Conservation (phyloP, 2,888 invertebrate genomes). For the Dione vanillae region DNA sequence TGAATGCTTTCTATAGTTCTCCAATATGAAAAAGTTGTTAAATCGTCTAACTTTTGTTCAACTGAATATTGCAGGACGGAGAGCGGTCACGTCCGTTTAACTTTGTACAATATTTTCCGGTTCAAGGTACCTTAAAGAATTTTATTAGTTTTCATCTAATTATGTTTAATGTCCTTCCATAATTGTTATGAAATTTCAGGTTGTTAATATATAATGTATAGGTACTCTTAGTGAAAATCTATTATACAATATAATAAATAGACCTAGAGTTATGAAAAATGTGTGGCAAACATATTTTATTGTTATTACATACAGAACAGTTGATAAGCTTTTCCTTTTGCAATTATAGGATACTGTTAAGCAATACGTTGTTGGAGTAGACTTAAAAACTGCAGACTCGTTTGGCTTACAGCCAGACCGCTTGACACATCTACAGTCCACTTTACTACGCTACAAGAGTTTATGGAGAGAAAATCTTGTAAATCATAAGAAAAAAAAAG, state of each 20-base stretch:
- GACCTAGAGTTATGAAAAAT: too few species aligned
- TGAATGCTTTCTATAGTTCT: constrained; percentile 38
- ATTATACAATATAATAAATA: too few species aligned
- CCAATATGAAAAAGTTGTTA: constrained; percentile 40
- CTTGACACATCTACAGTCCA: constrained; percentile 67
- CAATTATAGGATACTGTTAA: constrained; percentile 23
- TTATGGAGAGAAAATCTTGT: constrained; percentile 32
- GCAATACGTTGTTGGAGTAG: constrained; percentile 28
- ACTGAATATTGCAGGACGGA: constrained; percentile 37
- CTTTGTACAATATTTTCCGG: constrained; percentile 29
- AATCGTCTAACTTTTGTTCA: constrained; percentile 40
- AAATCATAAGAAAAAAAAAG: constrained; percentile 35
- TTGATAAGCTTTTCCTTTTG: constrained; percentile 8
- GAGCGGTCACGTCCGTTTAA: constrained; percentile 36
- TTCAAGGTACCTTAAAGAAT: constrained; percentile 13
- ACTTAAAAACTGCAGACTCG: constrained; percentile 39
- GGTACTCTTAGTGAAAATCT: too few species aligned
- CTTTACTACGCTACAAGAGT: constrained; percentile 53
- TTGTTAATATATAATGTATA: too few species aligned
- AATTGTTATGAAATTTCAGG: not conserved
- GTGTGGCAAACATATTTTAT: not conserved
- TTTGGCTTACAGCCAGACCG: constrained; percentile 65
- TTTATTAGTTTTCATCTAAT: constrained; percentile 13
- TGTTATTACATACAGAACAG: not conserved
- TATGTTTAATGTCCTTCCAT: constrained; percentile 13